Percentiles rank a stretch among this genome's conserved stretches.
These are phyloP conservation scores for Xerus rutilus DNA, from an alignment of 2,797 vertebrate genomes.

Conservation along the genomic window DNA sequence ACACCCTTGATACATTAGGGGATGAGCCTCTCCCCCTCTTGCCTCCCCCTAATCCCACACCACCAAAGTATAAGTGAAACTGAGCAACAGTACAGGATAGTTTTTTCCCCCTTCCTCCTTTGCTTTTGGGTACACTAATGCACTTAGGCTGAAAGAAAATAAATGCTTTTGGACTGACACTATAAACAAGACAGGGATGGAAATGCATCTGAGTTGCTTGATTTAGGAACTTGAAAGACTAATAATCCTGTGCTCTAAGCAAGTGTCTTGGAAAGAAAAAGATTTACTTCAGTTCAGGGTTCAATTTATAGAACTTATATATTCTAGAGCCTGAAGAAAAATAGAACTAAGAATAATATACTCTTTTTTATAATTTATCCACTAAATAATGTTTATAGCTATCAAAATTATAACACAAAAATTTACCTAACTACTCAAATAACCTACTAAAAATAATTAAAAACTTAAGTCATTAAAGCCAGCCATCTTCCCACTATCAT, in stretches of 20 bases:
- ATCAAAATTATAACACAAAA: neutral
- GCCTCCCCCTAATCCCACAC: neutral
- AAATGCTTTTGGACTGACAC: neutral
- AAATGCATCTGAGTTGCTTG: neutral
- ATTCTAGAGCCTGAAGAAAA: neutral
- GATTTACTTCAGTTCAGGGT: neutral
- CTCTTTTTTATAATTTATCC: neutral
- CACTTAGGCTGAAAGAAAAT: neutral
- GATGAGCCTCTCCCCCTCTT: too few relatives aligned
- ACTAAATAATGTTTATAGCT: neutral
- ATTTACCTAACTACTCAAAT: neutral
- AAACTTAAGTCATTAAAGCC: slow-evolving; percentile 12
- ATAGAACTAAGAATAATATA: neutral
- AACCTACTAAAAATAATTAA: neutral
- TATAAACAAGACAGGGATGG: neutral
- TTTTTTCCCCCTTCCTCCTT: neutral
- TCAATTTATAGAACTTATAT: neutral
- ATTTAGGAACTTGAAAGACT: neutral
- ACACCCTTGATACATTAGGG: accelerated
- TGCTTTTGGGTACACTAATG: too few relatives aligned
- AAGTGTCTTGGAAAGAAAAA: neutral
- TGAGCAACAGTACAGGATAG: neutral
- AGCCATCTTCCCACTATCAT: neutral
- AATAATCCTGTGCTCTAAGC: neutral
- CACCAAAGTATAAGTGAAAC: neutral